A percentile compares a stretch with the other conserved stretches of the same genome.
Evolutionary conservation across 2,113 vertebrate genomes (phyloP).

Genomic region (Cephalopholis sonnerati): DNA sequence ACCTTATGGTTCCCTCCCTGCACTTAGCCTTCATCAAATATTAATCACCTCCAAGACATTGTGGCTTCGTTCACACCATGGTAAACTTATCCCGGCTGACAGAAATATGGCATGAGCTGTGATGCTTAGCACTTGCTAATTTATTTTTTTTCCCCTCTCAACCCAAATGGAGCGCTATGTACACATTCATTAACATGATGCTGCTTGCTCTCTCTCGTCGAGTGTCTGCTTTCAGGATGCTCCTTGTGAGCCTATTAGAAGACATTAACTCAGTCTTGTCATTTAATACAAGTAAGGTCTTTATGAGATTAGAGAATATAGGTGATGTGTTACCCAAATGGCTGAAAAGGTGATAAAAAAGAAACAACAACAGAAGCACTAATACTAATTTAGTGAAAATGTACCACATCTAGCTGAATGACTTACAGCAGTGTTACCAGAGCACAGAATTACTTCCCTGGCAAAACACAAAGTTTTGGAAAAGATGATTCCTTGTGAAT

Average conservation of each 20-base stretch:
- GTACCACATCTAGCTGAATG: neutral
- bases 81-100: slow-evolving; percentile 60
- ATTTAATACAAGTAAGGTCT: slow-evolving; percentile 48
- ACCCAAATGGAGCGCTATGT: slow-evolving; percentile 48
- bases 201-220: slow-evolving; percentile 32
- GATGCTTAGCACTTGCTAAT: slow-evolving; percentile 62
- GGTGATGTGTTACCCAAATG: neutral
- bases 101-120: slow-evolving; percentile 40
- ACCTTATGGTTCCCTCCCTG: slow-evolving; percentile 56
- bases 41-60: slow-evolving; percentile 61
- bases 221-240: slow-evolving; percentile 46
- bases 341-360: neutral
- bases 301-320: slow-evolving; percentile 8
- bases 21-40: slow-evolving; percentile 78
- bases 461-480: neutral
- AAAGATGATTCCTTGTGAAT: neutral
- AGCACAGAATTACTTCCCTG: neutral
- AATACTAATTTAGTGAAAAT: neutral
- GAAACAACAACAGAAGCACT: neutral
- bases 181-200: slow-evolving; percentile 67
- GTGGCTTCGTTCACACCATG: slow-evolving; percentile 63
- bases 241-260: slow-evolving; percentile 48
- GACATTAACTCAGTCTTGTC: slow-evolving; percentile 48
- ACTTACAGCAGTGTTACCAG: neutral
- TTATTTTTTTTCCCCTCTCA: slow-evolving; percentile 32